Evolutionary conservation across 2,888 invertebrate species (phyloP), one percentile per base, ranked within the genome.

Genomic region (Arge pagana): DNA sequence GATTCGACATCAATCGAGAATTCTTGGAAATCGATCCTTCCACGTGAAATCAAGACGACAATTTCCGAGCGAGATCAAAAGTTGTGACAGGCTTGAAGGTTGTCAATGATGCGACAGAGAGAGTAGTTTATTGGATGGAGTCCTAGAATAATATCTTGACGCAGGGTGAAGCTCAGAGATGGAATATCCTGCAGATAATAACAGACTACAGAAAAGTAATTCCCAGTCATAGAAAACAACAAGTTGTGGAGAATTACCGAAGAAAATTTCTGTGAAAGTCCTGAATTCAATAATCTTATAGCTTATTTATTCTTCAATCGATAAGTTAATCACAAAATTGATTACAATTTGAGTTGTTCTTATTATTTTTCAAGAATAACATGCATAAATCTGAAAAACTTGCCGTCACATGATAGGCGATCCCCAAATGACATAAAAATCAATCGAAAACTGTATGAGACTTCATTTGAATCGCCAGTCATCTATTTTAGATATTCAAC

Each of bases 21-120:
- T 56, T 56, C 50, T 21, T 56, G 30, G 35, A 49, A 8, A n/a
- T 24, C 23, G 54, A 56, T 54, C 26, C 31, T 24, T 10, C 36
- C 24, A 30, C 28, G 35, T 54, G 56, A 52, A 11, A n/a, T 26
- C 30, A 43, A 37, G 43, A 54, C 40, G 45, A 43, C 16, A 36
- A 45, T 37, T 55, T 26, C 28, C 40, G 28, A 45, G 31, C 24
- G 3, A 48, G 43, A 13, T 11, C 16, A 30, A 33, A 31, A 50
- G 11, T 45, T 21, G 36, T 50, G 13, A 43, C 43, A 18, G 30
- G 48, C 18, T 7, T 54, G 11, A 54, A 54, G 40, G 50, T 50
- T 2, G 48, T 50, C 1, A 54, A 54, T 21, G 54, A 54, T 28
- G 24, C 37, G 8, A 50, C 53, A 8, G 49, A 53, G 36, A 50